phyloP scores from a whole-genome alignment of 2,888 invertebrate species.

The Hipparchia sbordonii region DNA sequence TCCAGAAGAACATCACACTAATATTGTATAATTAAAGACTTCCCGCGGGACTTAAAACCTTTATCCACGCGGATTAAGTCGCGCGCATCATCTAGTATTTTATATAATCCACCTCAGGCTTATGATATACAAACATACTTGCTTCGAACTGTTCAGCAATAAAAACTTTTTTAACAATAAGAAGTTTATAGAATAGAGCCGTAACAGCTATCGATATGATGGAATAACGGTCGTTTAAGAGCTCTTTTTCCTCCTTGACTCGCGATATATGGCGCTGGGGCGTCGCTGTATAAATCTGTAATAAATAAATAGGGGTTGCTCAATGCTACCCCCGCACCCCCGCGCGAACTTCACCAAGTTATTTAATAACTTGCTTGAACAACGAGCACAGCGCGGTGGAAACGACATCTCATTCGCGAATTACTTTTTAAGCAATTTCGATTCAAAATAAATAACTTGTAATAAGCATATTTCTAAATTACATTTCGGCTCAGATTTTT shows the following conservation, averaged over 20 bases:
- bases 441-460: too few relatives aligned
- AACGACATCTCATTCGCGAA: not conserved
- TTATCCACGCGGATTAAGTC: too few relatives aligned
- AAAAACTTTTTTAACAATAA: not conserved
- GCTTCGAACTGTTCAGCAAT: not conserved
- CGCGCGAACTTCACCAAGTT: constrained; percentile 40
- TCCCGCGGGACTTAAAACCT: too few relatives aligned
- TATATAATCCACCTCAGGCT: too few relatives aligned
- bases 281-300: constrained; percentile 59
- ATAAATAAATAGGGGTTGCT: constrained; percentile 63
- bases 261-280: constrained; percentile 45
- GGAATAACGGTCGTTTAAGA: constrained; percentile 3
- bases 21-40: too few relatives aligned
- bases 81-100: too few relatives aligned
- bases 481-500: too few relatives aligned
- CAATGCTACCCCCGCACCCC: constrained; percentile 40
- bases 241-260: constrained; percentile 4
- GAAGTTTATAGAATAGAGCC: not conserved
- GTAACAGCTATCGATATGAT: not conserved
- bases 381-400: not conserved
- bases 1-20: too few relatives aligned
- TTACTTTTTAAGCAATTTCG: not conserved
- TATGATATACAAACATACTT: too few relatives aligned
- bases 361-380: constrained; percentile 14
- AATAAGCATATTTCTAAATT: too few relatives aligned